Evolutionary conservation across 2,888 invertebrate genomes (phyloP).

Genomic region (Cloeon dipterum): DNA sequence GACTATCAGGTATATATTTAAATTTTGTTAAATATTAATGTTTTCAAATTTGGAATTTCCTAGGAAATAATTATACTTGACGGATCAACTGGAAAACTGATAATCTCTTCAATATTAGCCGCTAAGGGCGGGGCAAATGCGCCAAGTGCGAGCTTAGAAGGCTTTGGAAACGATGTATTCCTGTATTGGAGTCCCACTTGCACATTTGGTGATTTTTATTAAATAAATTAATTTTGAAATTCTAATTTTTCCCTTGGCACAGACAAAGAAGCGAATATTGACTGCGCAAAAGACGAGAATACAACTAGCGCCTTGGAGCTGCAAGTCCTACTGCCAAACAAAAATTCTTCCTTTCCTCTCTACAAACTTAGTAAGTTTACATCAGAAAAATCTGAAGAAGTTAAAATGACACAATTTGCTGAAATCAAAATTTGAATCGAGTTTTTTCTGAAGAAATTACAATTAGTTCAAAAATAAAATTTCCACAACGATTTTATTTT

Average conservation of each 20-base stretch:
- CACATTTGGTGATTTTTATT: constrained; percentile 15
- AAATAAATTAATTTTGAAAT: neutral
- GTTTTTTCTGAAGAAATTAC: too few species aligned
- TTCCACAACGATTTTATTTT: too few species aligned
- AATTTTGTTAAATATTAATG: neutral
- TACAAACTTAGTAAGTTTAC: too few species aligned
- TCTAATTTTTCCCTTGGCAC: neutral
- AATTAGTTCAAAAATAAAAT: too few species aligned
- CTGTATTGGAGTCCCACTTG: constrained; percentile 56
- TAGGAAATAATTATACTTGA: constrained; percentile 26
- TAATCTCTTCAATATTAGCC: constrained; percentile 29
- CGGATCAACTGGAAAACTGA: constrained; percentile 32
- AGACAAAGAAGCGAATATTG: neutral
- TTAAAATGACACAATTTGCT: too few species aligned
- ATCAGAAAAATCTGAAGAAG: too few species aligned
- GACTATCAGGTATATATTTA: neutral
- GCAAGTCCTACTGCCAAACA: neutral
- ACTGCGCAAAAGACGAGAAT: neutral
- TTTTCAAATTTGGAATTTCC: neutral
- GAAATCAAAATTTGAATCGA: too few species aligned
- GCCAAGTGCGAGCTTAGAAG: constrained; percentile 29
- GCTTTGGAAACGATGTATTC: constrained; percentile 49
- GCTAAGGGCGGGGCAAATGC: constrained; percentile 36
- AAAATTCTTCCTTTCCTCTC: too few species aligned
- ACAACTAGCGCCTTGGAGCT: neutral